A percentile compares a stretch with the other conserved stretches of the same genome.
These are phyloP conservation scores for Geococcyx californianus DNA, from an alignment of 2,113 vertebrate species.

Conservation along the genomic window DNA sequence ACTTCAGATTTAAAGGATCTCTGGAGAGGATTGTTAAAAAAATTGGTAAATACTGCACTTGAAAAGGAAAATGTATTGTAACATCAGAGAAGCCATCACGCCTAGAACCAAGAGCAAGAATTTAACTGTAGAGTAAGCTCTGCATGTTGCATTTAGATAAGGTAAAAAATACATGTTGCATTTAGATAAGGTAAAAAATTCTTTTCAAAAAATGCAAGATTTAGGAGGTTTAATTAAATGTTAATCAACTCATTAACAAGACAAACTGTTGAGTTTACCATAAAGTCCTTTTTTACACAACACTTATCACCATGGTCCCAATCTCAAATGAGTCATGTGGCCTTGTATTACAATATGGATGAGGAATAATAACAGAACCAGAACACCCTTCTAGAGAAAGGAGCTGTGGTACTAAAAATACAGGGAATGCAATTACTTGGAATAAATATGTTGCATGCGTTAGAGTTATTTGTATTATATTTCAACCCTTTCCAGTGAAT, in stretches of 20 bases:
- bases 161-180: not conserved
- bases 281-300: not conserved
- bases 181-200: too few relatives aligned
- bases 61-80: conserved; percentile 2
- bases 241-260: not conserved
- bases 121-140: not conserved
- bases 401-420: not conserved
- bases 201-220: not conserved
- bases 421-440: not conserved
- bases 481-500: not conserved
- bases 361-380: not conserved
- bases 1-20: conserved; percentile 71
- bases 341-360: not conserved
- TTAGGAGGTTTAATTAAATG: not conserved
- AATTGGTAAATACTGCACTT: conserved; percentile 60
- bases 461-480: not conserved
- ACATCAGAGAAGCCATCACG: not conserved
- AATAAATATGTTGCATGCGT: not conserved
- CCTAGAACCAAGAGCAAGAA: not conserved
- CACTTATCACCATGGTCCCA: not conserved
- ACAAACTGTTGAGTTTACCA: not conserved
- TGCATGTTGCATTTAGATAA: not conserved
- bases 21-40: conserved; percentile 64
- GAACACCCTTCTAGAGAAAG: not conserved
- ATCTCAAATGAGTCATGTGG: not conserved